Evolutionary conservation across 1,140 invertebrate genomes (phyloP).

Genomic region (Homarus americanus): DNA sequence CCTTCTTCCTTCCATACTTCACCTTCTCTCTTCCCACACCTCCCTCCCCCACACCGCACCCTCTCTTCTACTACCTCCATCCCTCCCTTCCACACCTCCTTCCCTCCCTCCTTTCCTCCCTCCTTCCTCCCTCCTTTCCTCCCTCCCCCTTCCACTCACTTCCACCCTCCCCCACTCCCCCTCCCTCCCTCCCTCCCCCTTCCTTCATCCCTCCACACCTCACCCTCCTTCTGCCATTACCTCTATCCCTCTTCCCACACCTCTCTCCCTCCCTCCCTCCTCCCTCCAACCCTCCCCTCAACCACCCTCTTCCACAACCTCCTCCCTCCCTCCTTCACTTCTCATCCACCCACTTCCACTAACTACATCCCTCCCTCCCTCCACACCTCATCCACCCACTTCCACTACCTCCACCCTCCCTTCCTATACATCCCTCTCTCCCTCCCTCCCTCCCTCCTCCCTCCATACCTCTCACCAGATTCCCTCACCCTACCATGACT

Average conservation of each 20-base stretch:
- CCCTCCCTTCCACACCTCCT: no score
- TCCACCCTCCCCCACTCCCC: no score
- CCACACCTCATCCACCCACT: constrained; percentile 1
- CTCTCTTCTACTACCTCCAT: not conserved
- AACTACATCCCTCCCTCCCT: not conserved
- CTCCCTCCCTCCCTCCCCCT: not conserved
- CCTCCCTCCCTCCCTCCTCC: not conserved
- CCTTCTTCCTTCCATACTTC: not conserved
- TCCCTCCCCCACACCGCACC: not conserved
- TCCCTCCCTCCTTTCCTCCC: not conserved
- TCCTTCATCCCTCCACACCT: not conserved
- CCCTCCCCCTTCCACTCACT: no score
- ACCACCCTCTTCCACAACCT: no score
- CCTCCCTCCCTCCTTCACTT: not conserved
- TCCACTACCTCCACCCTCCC: constrained; percentile 13
- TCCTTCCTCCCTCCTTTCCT: not conserved
- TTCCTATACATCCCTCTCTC: constrained; percentile 23
- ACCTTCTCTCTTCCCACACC: not conserved
- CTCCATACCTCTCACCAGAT: not conserved
- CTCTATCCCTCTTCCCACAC: not conserved
- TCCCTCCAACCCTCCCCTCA: not conserved
- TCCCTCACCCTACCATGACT: not conserved
- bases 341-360: not conserved
- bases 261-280: not conserved
- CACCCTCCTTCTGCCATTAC: not conserved